Percentiles rank a stretch among this genome's conserved stretches.
Conservation (phyloP, 2,888 invertebrate species). For the Hedya salicella region DNA sequence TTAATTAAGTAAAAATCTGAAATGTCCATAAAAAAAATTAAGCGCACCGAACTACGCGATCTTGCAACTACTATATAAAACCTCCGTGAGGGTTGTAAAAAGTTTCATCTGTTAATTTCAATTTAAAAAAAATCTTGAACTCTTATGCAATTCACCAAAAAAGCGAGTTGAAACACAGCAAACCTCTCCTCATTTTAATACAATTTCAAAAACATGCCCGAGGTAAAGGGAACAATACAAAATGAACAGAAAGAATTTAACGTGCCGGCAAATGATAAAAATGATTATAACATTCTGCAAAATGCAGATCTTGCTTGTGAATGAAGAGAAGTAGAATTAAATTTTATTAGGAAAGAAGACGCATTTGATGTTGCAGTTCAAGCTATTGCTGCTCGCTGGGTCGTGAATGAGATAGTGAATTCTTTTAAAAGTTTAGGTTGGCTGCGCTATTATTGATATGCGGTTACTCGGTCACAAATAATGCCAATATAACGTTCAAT, state of each 20-base stretch:
- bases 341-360: constrained; percentile 13
- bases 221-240: constrained; percentile 18
- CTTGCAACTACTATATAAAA: too few species aligned
- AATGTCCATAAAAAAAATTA: too few species aligned
- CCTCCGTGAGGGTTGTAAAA: too few species aligned
- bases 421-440: background rate
- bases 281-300: constrained; percentile 17
- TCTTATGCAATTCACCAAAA: too few species aligned
- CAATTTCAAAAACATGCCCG: constrained; percentile 14
- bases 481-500: too few species aligned
- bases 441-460: background rate
- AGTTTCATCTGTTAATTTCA: too few species aligned
- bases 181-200: constrained; percentile 9
- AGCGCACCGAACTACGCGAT: too few species aligned
- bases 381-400: constrained; percentile 11
- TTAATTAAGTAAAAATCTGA: too few species aligned
- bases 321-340: constrained; percentile 12
- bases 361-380: constrained; percentile 26
- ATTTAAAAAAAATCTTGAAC: too few species aligned
- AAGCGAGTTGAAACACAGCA: background rate
- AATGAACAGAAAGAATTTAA: constrained; percentile 11
- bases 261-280: constrained; percentile 5
- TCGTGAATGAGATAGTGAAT: constrained; percentile 27
- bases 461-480: too few species aligned
- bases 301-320: background rate